These are phyloP conservation scores for Cynodonichthys magdalenae DNA, from an alignment of 2,797 vertebrate genomes.

Conservation along the genomic window DNA sequence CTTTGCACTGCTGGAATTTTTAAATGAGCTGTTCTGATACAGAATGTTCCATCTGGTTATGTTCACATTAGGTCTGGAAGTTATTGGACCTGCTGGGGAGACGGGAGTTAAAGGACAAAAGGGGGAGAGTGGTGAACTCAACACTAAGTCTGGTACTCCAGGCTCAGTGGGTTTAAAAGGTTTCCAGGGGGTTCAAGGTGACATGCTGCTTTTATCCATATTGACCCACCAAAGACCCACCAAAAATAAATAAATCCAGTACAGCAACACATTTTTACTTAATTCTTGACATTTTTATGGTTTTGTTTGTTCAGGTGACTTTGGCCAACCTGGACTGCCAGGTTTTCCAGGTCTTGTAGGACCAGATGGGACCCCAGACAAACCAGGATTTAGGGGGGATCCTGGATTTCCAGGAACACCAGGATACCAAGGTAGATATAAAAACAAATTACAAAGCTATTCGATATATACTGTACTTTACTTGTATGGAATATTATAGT, in stretches of 20 bases:
- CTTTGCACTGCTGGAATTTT: background rate
- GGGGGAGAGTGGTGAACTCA: slow-evolving; percentile 85
- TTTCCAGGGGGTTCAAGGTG: slow-evolving; percentile 85
- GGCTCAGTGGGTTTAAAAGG: slow-evolving; percentile 87
- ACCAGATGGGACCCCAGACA: slow-evolving; percentile 77
- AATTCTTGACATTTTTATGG: slow-evolving; percentile 19
- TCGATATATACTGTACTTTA: background rate
- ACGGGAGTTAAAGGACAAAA: slow-evolving; percentile 83
- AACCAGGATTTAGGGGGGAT: slow-evolving; percentile 84
- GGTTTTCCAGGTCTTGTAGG: slow-evolving; percentile 85
- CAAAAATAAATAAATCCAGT: background rate
- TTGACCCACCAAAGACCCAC: background rate
- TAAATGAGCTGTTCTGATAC: background rate
- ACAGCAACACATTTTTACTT: background rate
- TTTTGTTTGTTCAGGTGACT: slow-evolving; percentile 79
- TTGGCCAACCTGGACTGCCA: slow-evolving; percentile 80
- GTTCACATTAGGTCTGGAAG: slow-evolving; percentile 80
- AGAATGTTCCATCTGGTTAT: background rate
- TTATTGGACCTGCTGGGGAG: slow-evolving; percentile 82
- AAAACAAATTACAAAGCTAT: background rate
- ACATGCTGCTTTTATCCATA: slow-evolving; percentile 29
- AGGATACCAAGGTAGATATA: slow-evolving; percentile 77
- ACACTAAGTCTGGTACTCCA: slow-evolving; percentile 76
- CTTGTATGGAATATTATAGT: background rate
- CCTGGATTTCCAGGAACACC: slow-evolving; percentile 81